Evolutionary conservation across 2,113 vertebrate genomes (phyloP).

Genomic region (Aphelocoma coerulescens): DNA sequence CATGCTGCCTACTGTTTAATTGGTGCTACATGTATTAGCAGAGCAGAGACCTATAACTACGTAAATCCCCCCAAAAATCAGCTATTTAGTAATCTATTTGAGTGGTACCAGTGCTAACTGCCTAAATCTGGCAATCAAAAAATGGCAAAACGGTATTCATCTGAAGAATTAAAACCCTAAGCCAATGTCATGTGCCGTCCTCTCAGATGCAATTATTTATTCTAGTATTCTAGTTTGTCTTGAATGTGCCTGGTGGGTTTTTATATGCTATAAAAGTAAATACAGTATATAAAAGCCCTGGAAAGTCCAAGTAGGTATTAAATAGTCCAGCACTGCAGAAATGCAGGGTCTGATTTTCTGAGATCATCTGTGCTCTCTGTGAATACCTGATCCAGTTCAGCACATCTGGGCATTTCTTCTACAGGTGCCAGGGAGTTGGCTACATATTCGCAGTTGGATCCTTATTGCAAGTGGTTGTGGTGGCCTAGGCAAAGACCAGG

Average conservation of each 20-base stretch:
- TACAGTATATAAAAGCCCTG: neutral
- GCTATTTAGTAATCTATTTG: constrained; percentile 54
- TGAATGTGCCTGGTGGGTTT: neutral
- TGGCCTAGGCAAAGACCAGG: neutral
- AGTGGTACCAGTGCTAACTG: constrained; percentile 50
- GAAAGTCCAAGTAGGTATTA: neutral
- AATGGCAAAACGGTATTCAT: neutral
- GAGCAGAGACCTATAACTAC: neutral
- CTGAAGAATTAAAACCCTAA: constrained; percentile 17
- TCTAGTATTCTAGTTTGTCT: neutral
- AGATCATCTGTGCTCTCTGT: neutral
- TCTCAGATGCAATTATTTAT: constrained; percentile 7
- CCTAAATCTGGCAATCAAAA: constrained; percentile 55
- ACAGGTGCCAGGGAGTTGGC: neutral
- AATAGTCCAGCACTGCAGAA: neutral
- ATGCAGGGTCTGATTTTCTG: neutral
- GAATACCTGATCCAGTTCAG: neutral
- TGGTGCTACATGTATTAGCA: constrained; percentile 34
- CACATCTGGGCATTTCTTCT: neutral
- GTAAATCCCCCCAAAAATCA: constrained; percentile 49
- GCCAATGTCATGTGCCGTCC: neutral
- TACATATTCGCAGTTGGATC: neutral
- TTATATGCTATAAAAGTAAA: constrained; percentile 11
- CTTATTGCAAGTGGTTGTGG: neutral
- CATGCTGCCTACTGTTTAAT: constrained; percentile 6